These are phyloP conservation scores for Drosophila auraria DNA, from an alignment of 1,140 invertebrate species.

Conservation along the genomic window DNA sequence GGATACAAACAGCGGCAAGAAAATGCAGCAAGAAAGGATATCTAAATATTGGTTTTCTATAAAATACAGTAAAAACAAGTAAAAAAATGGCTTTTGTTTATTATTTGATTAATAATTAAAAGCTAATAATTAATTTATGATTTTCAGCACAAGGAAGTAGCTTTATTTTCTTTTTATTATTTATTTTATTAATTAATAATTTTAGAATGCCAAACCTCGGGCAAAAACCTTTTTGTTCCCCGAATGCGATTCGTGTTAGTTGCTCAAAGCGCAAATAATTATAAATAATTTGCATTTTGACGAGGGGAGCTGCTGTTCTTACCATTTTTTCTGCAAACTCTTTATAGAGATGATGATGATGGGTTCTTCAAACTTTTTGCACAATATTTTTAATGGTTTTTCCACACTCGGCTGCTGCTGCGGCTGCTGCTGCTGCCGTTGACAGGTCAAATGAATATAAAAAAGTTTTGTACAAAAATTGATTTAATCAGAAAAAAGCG, in stretches of 20 bases:
- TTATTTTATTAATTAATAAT: no score
- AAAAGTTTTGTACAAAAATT: constrained; percentile 32
- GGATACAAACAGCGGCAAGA: background rate
- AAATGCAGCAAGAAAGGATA: background rate
- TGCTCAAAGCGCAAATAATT: constrained; percentile 25
- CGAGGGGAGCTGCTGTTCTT: constrained; percentile 5
- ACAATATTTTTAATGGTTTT: constrained; percentile 46
- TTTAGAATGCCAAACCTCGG: no score
- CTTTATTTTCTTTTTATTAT: no score
- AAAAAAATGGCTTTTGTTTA: no score
- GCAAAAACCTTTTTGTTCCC: background rate
- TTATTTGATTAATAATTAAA: no score
- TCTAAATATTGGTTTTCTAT: background rate
- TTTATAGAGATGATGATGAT: constrained; percentile 18
- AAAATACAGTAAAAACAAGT: no score
- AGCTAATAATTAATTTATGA: no score
- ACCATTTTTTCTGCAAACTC: constrained; percentile 5
- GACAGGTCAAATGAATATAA: constrained; percentile 49
- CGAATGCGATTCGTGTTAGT: constrained; percentile 6
- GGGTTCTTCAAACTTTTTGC: constrained; percentile 41
- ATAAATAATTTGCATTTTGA: constrained; percentile 46
- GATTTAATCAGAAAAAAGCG: constrained; percentile 36
- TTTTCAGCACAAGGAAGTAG: no score
- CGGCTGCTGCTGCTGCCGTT: constrained; percentile 20
- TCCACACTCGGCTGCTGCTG: constrained; percentile 4